A percentile compares a stretch with the other conserved stretches of the same genome.
Conservation (phyloP, 2,113 vertebrate genomes). For the Sapajus apella region DNA sequence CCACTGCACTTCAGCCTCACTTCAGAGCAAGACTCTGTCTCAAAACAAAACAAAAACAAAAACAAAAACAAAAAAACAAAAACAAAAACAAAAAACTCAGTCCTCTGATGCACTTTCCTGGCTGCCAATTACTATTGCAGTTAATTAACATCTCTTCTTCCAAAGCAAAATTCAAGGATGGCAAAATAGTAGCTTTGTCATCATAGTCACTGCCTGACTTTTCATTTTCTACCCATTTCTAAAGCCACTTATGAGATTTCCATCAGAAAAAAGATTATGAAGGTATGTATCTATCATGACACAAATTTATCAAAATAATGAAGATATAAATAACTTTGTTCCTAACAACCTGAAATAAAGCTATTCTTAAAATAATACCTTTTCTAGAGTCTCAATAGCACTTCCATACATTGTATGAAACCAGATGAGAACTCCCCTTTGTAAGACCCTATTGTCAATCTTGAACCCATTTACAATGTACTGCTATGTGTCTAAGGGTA, state of each 20-base stretch:
- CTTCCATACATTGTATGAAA: background rate
- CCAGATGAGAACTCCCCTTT: background rate
- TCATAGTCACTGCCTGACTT: background rate
- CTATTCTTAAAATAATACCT: background rate
- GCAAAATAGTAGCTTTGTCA: background rate
- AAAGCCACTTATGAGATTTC: background rate
- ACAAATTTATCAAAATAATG: background rate
- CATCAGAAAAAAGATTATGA: background rate
- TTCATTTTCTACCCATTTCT: background rate
- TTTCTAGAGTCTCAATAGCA: background rate
- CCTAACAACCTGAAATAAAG: background rate
- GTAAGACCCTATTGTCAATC: background rate
- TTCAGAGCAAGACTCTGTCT: too few species aligned
- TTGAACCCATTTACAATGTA: background rate
- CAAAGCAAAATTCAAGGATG: background rate
- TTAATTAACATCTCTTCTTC: background rate
- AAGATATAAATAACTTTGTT: background rate
- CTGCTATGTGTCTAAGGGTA: background rate
- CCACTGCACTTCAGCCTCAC: too few species aligned
- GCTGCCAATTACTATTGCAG: background rate
- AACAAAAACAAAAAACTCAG: background rate
- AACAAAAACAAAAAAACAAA: too few species aligned
- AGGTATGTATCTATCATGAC: background rate
- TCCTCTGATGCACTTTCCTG: background rate
- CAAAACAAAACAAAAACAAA: too few species aligned